A percentile compares a stretch with the other conserved stretches of the same genome.
phyloP scores from a whole-genome alignment of 2,888 invertebrate genomes.

The Mellilla xanthometata region DNA sequence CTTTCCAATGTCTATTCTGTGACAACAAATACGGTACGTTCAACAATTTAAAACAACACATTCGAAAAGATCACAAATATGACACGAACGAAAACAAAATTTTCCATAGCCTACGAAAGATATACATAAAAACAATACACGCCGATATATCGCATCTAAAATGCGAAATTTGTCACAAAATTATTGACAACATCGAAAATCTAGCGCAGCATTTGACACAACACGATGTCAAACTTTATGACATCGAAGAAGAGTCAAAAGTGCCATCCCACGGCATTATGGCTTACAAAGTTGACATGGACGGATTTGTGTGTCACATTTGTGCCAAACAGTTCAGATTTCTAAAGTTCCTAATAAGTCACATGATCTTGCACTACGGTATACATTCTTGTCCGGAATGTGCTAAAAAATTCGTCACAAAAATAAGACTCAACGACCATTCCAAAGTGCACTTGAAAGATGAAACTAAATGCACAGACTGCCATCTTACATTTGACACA shows the following conservation, averaged over 20 bases:
- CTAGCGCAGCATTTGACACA: neutral
- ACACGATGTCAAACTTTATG: neutral
- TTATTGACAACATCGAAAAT: neutral
- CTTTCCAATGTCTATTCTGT: conserved; percentile 3
- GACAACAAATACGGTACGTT: neutral
- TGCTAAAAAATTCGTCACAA: neutral
- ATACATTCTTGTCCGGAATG: neutral
- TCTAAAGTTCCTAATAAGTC: neutral
- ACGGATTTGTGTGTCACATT: neutral
- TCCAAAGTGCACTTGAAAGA: neutral
- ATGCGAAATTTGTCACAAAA: neutral
- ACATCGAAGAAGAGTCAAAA: neutral
- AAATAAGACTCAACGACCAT: neutral
- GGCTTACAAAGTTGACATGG: neutral
- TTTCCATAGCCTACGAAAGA: neutral
- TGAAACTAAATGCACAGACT: neutral
- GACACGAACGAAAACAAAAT: neutral
- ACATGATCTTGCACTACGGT: neutral
- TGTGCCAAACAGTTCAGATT: neutral
- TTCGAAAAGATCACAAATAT: neutral
- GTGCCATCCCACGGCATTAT: neutral
- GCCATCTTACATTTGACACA: neutral
- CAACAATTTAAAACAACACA: neutral
- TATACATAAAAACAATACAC: neutral
- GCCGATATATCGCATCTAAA: neutral